A percentile compares a stretch with the other conserved stretches of the same genome.
These are phyloP conservation scores for Zaprionus lachaisei DNA, from an alignment of 1,140 invertebrate species.

Conservation along the genomic window DNA sequence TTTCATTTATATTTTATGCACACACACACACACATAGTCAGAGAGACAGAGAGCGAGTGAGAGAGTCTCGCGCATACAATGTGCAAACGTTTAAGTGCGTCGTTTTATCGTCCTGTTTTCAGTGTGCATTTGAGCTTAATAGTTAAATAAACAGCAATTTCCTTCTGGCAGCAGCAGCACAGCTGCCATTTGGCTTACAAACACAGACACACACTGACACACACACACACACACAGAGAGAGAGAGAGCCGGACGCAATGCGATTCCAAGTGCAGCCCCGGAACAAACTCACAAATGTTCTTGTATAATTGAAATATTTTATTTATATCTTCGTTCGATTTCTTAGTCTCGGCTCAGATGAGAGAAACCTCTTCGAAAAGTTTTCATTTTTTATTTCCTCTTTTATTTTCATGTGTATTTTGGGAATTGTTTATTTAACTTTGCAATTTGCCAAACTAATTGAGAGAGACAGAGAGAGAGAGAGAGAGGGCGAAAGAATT, in stretches of 20 bases:
- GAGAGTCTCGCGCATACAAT: slow-evolving; percentile 17
- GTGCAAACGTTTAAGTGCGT: slow-evolving; percentile 37
- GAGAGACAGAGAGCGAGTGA: background rate
- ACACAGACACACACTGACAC: slow-evolving; percentile 14
- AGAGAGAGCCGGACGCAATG: background rate
- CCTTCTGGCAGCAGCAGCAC: slow-evolving; percentile 55
- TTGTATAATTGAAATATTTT: slow-evolving; percentile 51
- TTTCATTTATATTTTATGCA: slow-evolving; percentile 82
- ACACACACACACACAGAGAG: slow-evolving; percentile 2
- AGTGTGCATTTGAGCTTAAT: slow-evolving; percentile 75
- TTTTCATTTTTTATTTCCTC: slow-evolving; percentile 8
- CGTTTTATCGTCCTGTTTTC: slow-evolving; percentile 46
- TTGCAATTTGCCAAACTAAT: background rate
- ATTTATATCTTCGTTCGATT: slow-evolving; percentile 32
- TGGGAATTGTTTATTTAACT: slow-evolving; percentile 13
- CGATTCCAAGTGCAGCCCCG: slow-evolving; percentile 1
- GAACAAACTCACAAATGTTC: slow-evolving; percentile 28
- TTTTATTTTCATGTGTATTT: slow-evolving; percentile 20
- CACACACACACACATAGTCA: slow-evolving; percentile 41
- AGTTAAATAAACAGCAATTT: slow-evolving; percentile 79
- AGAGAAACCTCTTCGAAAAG: slow-evolving; percentile 1
- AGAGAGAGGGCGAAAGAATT: too few species aligned
- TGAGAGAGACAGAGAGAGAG: background rate
- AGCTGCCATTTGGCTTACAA: slow-evolving; percentile 48
- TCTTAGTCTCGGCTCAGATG: too few species aligned